Evolutionary conservation across 2,113 vertebrate species (phyloP).

Genomic region (Melozone crissalis): DNA sequence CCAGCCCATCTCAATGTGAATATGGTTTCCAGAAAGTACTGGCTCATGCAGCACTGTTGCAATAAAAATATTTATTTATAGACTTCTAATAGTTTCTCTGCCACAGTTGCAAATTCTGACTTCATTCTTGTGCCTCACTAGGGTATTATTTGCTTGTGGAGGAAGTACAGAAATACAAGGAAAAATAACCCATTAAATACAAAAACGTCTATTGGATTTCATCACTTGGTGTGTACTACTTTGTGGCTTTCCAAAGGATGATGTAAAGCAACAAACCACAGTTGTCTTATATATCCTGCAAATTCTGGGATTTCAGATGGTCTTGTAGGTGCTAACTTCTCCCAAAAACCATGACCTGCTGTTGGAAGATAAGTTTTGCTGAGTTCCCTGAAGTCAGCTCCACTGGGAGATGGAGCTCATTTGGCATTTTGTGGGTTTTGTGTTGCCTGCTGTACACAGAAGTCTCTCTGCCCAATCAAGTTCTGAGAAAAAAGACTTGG

Average conservation of each 20-base stretch:
- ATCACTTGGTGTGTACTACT: neutral
- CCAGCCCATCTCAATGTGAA: slow-evolving; percentile 57
- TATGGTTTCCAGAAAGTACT: slow-evolving; percentile 62
- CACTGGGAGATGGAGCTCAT: neutral
- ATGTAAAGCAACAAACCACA: slow-evolving; percentile 4
- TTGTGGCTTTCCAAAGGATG: neutral
- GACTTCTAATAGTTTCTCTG: slow-evolving; percentile 4
- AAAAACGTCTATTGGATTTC: neutral
- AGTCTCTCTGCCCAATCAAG: neutral
- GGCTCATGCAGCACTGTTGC: neutral
- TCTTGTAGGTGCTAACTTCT: neutral
- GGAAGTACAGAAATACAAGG: neutral
- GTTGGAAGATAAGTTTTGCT: neutral
- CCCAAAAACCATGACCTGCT: neutral
- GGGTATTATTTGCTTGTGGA: neutral
- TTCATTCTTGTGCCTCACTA: neutral
- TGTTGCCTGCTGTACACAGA: neutral
- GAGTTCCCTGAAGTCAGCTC: neutral
- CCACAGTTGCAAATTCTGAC: slow-evolving; percentile 4
- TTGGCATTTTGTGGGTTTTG: neutral
- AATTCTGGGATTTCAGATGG: neutral
- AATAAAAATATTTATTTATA: slow-evolving; percentile 58
- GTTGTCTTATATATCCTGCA: neutral
- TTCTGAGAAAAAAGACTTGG: neutral
- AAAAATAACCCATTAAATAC: neutral